Evolutionary conservation across 2,113 vertebrate genomes (phyloP).

Genomic region (Condylura cristata): DNA sequence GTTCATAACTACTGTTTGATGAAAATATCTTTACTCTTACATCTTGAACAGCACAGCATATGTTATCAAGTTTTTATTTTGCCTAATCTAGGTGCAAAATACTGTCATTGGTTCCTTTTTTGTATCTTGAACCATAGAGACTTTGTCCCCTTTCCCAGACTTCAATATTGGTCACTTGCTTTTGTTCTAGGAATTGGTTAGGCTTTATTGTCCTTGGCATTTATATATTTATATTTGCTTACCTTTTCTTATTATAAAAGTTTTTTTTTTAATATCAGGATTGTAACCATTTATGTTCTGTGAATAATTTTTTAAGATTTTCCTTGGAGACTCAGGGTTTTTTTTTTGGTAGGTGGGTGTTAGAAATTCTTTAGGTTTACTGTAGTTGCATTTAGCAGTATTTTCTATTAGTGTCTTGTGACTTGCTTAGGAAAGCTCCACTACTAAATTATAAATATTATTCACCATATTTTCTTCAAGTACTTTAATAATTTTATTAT

Average conservation of each 20-base stretch:
- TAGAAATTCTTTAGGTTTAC: slow-evolving; percentile 22
- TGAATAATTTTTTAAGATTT: background rate
- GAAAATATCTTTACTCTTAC: background rate
- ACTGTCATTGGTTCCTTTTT: background rate
- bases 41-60: background rate
- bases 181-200: background rate
- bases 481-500: background rate
- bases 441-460: slow-evolving; percentile 35
- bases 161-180: background rate
- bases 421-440: background rate
- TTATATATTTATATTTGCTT: slow-evolving; percentile 13
- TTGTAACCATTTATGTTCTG: background rate
- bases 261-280: background rate
- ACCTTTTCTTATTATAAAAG: background rate
- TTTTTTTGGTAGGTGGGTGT: slow-evolving; percentile 13
- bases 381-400: background rate
- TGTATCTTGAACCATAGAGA: slow-evolving; percentile 18
- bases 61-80: slow-evolving; percentile 10
- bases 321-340: background rate
- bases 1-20: background rate
- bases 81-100: background rate
- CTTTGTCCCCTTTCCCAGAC: background rate
- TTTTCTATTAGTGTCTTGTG: slow-evolving; percentile 8
- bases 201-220: background rate
- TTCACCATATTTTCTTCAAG: background rate